phyloP scores from a whole-genome alignment of 2,888 invertebrate genomes.

The Melanostoma mellinum region DNA sequence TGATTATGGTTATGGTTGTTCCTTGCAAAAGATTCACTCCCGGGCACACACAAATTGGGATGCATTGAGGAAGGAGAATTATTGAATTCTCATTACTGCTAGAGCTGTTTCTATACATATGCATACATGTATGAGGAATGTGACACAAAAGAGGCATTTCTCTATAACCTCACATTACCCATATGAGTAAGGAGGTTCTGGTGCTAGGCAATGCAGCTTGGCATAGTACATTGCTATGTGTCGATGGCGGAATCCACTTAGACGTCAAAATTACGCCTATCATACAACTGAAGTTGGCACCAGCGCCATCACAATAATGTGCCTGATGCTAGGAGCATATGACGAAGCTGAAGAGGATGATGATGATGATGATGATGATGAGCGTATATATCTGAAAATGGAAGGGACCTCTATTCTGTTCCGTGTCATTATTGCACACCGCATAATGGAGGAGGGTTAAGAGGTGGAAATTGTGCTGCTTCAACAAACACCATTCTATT shows the following conservation, averaged over 20 bases:
- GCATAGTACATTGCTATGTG: conserved; percentile 45
- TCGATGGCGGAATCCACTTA: conserved; percentile 69
- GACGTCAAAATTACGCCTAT: conserved; percentile 68
- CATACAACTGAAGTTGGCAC: conserved; percentile 48
- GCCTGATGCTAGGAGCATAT: conserved; percentile 41
- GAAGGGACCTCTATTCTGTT: conserved; percentile 37
- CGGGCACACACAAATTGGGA: conserved; percentile 44
- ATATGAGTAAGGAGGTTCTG: conserved; percentile 37
- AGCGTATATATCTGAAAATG: conserved; percentile 24
- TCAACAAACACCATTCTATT: conserved; percentile 34
- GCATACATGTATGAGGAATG: conserved; percentile 24
- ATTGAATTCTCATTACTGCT: conserved; percentile 68
- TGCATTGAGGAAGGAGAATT: conserved; percentile 32
- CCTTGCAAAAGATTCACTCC: conserved; percentile 54
- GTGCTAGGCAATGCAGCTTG: conserved; percentile 20
- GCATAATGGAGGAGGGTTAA: neutral
- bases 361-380: conserved; percentile 43
- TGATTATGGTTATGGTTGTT: conserved; percentile 47
- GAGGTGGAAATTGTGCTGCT: conserved; percentile 12
- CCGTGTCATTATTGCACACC: conserved; percentile 49
- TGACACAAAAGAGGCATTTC: conserved; percentile 65
- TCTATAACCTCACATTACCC: conserved; percentile 26
- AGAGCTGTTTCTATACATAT: conserved; percentile 1
- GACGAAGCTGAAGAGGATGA: conserved; percentile 29
- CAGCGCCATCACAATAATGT: conserved; percentile 13